Evolutionary conservation across 2,113 vertebrate species (phyloP), one percentile per base, ranked within the genome.

Genomic region (Prinia subflava): DNA sequence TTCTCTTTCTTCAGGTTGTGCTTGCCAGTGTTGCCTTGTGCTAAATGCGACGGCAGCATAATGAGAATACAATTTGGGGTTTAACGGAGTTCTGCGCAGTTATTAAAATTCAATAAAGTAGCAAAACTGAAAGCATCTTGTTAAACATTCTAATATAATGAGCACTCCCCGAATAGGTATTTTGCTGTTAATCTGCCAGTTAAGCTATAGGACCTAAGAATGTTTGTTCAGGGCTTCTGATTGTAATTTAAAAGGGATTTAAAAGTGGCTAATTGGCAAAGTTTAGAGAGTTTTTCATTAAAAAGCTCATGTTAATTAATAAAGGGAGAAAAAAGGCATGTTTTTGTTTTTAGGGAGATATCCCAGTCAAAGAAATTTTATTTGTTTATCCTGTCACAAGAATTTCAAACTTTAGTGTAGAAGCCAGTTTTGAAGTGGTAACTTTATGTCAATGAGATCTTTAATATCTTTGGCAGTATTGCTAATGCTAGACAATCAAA

Each of bases 1-100:
- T 96, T 98, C 92, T 94, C 90, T 92, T 95, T 96, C 90, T 95
- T 95, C 86, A 96, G 95, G 92, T 95, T 95, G 95, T n/a, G 93
- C 96, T 98, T 90, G 94, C 94, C 86, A 95, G 96, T 94, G 92
- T 94, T 94, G 95, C 94, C 93, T 97, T 95, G 87, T 79, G 82
- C 94, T 95, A 95, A 96, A 97, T 82, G 94, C 24, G 46, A 78
- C 6, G 16, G 74, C n/a, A 2, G 92, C 35, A 59, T 92, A 96
- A 97, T 84, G 77, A 19, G 81, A 95, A 95, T 78, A 89, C 93
- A 91, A 95, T 95, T 77, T 83, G 89, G 89, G 81, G 77, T 96
- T 96, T 91, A 88, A 63, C 39, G 1, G 84, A 94, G 71, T 94
- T 78, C 90, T 52, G 76, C 10, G 11, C 90, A 83, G 89, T 96